Evolutionary conservation across 2,888 invertebrate species (phyloP).

Genomic region (Blomia tropicalis): DNA sequence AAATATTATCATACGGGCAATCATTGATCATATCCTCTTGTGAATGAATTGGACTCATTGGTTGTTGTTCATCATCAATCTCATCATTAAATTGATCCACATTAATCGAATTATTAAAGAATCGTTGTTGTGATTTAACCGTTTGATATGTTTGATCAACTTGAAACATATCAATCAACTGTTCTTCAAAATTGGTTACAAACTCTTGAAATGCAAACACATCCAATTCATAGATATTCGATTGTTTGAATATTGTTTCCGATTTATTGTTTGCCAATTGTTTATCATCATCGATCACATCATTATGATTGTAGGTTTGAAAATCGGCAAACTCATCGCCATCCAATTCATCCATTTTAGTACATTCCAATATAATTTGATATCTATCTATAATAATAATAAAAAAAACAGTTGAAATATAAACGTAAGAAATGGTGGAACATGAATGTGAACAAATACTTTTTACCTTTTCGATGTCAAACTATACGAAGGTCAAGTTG

Average conservation of each 20-base stretch:
- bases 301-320: too few relatives aligned
- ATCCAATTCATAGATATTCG: neutral
- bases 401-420: too few relatives aligned
- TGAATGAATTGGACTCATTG: conserved; percentile 1
- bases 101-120: neutral
- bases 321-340: conserved; percentile 7
- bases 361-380: too few relatives aligned
- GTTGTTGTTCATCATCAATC: neutral
- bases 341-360: neutral
- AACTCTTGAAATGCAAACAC: conserved; percentile 10
- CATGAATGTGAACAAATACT: too few relatives aligned
- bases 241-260: neutral
- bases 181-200: neutral
- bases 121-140: neutral
- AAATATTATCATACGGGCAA: conserved; percentile 5
- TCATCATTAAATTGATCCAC: neutral
- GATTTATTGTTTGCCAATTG: neutral
- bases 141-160: neutral
- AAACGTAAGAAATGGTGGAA: too few relatives aligned
- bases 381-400: too few relatives aligned
- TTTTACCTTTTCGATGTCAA: too few relatives aligned
- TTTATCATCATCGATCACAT: too few relatives aligned
- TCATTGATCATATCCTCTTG: conserved; percentile 13
- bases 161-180: neutral
- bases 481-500: too few relatives aligned